A percentile compares a stretch with the other conserved stretches of the same genome.
Conservation (phyloP, 2,113 vertebrate species). For the Fregata magnificens region DNA sequence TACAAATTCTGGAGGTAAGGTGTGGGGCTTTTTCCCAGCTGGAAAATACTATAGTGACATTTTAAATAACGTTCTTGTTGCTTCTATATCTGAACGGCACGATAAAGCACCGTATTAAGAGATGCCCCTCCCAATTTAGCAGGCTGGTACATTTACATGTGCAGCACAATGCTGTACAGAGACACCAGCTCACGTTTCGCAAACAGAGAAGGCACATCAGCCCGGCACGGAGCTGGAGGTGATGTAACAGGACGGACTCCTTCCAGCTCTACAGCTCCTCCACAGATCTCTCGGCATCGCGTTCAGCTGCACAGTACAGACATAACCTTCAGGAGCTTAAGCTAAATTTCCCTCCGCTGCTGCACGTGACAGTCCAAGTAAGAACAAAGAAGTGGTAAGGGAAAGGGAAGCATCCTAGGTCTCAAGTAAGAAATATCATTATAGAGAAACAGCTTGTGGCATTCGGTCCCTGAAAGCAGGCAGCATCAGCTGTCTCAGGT, state of each 20-base stretch:
- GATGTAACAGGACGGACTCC: background rate
- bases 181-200: background rate
- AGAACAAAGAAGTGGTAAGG: background rate
- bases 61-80: background rate
- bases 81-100: background rate
- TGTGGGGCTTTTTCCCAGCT: background rate
- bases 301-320: fast-evolving
- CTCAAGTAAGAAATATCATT: background rate
- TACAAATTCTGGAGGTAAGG: background rate
- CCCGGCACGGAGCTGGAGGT: background rate
- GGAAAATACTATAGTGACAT: background rate
- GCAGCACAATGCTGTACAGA: background rate
- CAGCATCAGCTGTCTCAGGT: background rate
- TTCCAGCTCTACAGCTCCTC: background rate
- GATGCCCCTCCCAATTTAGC: background rate
- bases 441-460: background rate
- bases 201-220: background rate
- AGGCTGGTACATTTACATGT: background rate
- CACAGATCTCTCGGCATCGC: background rate
- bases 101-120: too few relatives aligned
- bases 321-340: background rate
- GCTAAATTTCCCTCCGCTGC: background rate
- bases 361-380: fast-evolving
- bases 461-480: background rate
- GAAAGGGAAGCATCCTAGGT: background rate